Evolutionary conservation across 2,888 invertebrate genomes (phyloP).

Genomic region (Lasioglossum villosulum): DNA sequence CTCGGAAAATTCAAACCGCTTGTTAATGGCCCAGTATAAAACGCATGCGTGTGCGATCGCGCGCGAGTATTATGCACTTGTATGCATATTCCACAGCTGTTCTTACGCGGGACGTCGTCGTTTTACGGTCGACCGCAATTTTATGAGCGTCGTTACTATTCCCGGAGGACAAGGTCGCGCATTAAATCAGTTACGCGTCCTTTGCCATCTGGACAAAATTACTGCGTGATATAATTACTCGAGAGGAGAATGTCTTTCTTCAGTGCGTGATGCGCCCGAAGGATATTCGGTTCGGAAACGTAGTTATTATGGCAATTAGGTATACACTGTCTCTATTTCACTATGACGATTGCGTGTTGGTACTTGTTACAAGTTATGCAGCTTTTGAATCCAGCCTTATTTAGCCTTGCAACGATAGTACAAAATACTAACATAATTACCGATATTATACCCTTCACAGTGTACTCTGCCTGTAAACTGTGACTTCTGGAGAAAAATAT

Average conservation of each 20-base stretch:
- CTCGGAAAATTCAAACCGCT: constrained; percentile 3
- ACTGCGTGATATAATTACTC: constrained; percentile 20
- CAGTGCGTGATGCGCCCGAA: background rate
- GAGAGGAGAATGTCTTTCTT: constrained; percentile 16
- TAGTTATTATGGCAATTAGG: background rate
- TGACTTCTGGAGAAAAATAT: background rate
- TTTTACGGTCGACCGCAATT: constrained; percentile 61
- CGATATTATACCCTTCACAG: background rate
- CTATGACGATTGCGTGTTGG: background rate
- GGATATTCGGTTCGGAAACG: background rate
- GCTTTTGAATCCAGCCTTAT: background rate
- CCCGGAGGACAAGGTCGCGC: constrained; percentile 50
- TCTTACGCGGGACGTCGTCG: constrained; percentile 31
- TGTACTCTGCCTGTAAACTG: background rate
- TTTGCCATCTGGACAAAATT: constrained; percentile 24
- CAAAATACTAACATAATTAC: background rate
- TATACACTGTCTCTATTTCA: background rate
- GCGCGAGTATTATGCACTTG: background rate
- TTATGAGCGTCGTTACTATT: constrained; percentile 51
- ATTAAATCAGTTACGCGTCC: constrained; percentile 45
- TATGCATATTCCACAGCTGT: constrained; percentile 33
- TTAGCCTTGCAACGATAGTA: background rate
- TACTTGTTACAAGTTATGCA: background rate
- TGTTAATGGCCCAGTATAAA: constrained; percentile 8
- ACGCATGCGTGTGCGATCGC: background rate